Conservation (phyloP, 2,113 vertebrate genomes). For the Apteryx owenii region DNA sequence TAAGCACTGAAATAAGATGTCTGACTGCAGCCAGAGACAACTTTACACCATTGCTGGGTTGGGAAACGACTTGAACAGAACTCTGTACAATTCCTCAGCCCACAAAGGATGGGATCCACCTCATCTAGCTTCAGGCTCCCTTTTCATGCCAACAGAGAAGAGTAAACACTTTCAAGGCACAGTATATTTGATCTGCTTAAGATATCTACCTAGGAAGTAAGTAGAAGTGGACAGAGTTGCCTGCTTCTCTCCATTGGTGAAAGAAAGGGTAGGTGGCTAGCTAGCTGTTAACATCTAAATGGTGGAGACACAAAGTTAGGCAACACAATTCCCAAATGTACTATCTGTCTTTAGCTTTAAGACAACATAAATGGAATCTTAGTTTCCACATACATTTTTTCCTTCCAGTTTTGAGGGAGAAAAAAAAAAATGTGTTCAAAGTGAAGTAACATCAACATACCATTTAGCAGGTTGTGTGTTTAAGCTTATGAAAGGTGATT, state of each 20-base stretch:
- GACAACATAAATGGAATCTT: background rate
- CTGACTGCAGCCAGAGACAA: background rate
- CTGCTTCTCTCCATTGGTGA: background rate
- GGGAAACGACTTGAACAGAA: background rate
- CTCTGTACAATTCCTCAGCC: fast-evolving
- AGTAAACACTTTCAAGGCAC: background rate
- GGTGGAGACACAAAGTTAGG: background rate
- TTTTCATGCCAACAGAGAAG: background rate
- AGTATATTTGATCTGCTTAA: background rate
- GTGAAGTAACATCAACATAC: background rate
- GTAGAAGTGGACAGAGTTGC: background rate
- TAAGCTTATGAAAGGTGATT: background rate
- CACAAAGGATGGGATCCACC: background rate
- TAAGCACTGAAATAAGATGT: background rate
- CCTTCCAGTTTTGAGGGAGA: too few species aligned
- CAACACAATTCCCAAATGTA: background rate
- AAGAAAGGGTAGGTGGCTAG: background rate
- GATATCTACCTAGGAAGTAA: background rate
- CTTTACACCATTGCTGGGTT: background rate
- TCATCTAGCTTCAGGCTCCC: background rate
- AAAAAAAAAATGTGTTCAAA: background rate
- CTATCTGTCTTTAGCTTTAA: background rate
- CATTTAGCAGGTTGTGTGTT: background rate
- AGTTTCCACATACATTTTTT: background rate
- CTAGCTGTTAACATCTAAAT: background rate